Evolutionary conservation across 1,140 invertebrate species (phyloP), one percentile per base, ranked within the genome.

Genomic region (Aphaenogaster rudis): DNA sequence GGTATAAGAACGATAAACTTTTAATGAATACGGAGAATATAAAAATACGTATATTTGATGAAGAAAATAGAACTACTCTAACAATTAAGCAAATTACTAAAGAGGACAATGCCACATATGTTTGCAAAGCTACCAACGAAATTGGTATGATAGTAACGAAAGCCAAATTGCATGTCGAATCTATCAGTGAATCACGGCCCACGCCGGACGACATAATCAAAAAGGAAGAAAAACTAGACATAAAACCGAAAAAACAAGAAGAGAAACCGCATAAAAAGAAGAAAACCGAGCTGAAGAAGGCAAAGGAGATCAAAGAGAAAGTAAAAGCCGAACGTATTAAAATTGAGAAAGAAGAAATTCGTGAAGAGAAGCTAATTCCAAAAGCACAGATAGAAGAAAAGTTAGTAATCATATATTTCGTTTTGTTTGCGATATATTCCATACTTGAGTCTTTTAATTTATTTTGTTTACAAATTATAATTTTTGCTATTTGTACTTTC

Each of bases 1-100:
- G 98, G 98, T 99, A 98, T 94, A 97, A 97, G 94, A 97, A 99
- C 93, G 98, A 98, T 91, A 97, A 98, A 94, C 95, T 98, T 85
- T 96, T 99, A 82, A 96, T 96, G 92, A 97, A 96, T 86, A 97
- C 97, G 39, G 97, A 97, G 82, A 97, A 97, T 93, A 94, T 97
- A 15, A 96, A 97, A 93, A 96, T 98, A 89, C 96, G 96, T 91
- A 97, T 98, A 91, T 33, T 92, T 66, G 95, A 96, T 15, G 96
- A 97, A 94, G 97, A 98, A 80, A 97, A 97, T 76, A 97, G 96
- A 92, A 97, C 98, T 2, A 96, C 96, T 21, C 96, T 98, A 80
- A 97, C 96, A 21, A 97, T 99, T 86, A 95, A 96, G 61, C 96
- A 97, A 92, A 97, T 96, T 0, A 96, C 95, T 3, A 96, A 97